phyloP scores from a whole-genome alignment of 2,797 vertebrate species.

The Picus viridis region DNA sequence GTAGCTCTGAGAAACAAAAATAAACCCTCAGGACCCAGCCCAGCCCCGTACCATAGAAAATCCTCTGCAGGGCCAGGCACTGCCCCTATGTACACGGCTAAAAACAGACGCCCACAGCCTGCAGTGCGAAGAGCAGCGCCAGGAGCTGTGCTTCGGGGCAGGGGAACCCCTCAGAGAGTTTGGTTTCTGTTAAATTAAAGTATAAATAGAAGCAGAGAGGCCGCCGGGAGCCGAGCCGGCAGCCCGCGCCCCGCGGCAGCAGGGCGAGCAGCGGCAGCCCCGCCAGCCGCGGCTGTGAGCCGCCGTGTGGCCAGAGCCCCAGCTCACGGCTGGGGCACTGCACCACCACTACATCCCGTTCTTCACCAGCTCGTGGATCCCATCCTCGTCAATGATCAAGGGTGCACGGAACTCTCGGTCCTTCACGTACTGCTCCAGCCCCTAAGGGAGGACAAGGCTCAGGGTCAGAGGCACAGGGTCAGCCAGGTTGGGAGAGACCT shows the following conservation, averaged over 20 bases:
- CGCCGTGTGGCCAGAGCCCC: too few species aligned
- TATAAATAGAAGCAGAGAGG: conserved; percentile 71
- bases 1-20: conserved; percentile 55
- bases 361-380: conserved; percentile 88
- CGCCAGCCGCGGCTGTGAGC: too few species aligned
- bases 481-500: too few species aligned
- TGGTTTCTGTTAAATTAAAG: conserved; percentile 56
- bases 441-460: conserved; percentile 76
- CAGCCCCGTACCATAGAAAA: conserved; percentile 69
- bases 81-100: conserved; percentile 61
- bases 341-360: conserved; percentile 82
- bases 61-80: conserved; percentile 33
- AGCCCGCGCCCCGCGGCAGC: neutral
- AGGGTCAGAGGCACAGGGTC: neutral
- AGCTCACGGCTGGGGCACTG: too few species aligned
- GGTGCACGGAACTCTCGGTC: conserved; percentile 86
- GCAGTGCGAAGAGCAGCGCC: neutral
- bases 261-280: neutral
- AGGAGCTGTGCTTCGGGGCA: neutral
- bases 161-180: conserved; percentile 4
- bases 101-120: conserved; percentile 52
- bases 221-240: neutral
- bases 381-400: conserved; percentile 85
- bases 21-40: conserved; percentile 45
- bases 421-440: conserved; percentile 87